phyloP scores from a whole-genome alignment of 2,888 invertebrate species.

The Hemicrepidius hirtus region DNA sequence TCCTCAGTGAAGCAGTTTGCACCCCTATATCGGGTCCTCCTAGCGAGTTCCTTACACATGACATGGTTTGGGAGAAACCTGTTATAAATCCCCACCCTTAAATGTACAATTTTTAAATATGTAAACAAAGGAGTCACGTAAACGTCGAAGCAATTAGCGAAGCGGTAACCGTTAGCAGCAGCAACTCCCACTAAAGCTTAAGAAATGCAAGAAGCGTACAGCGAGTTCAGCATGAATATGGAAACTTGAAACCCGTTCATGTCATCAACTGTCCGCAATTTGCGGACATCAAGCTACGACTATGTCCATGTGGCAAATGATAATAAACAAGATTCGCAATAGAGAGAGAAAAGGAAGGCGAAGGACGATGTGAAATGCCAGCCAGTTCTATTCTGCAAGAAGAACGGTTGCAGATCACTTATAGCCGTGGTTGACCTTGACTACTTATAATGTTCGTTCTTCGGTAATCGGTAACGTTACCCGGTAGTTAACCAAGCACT shows the following conservation, averaged over 20 bases:
- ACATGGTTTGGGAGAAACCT: too few relatives aligned
- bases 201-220: constrained; percentile 30
- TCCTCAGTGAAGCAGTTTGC: too few relatives aligned
- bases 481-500: constrained; percentile 43
- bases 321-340: not conserved
- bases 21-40: too few relatives aligned
- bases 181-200: constrained; percentile 20
- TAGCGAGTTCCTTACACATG: too few relatives aligned
- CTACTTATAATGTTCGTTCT: constrained; percentile 40
- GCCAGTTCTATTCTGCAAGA: constrained; percentile 29
- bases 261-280: constrained; percentile 34
- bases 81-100: too few relatives aligned
- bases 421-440: constrained; percentile 54
- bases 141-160: constrained; percentile 29
- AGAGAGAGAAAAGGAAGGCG: constrained; percentile 14
- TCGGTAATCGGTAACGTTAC: constrained; percentile 49
- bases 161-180: constrained; percentile 23
- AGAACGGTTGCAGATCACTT: constrained; percentile 48
- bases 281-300: constrained; percentile 24
- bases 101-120: not conserved
- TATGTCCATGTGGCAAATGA: constrained; percentile 27
- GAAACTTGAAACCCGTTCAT: constrained; percentile 33
- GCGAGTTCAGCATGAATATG: constrained; percentile 32
- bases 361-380: constrained; percentile 15
- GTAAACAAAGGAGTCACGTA: constrained; percentile 26